phyloP scores from a whole-genome alignment of 2,888 invertebrate genomes.

The Stegophylla sp. region DNA sequence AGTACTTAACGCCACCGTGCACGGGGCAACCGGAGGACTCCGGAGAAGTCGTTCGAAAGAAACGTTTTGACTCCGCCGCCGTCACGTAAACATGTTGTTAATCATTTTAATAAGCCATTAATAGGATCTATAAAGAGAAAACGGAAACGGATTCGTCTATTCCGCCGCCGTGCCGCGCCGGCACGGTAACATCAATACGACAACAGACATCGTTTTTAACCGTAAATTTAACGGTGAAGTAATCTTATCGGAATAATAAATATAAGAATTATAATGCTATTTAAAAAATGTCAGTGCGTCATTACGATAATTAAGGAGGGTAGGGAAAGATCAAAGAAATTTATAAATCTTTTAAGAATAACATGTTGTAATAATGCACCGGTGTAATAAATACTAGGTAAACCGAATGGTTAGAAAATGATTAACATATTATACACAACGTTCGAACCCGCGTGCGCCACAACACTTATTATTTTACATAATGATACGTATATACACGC shows the following conservation, averaged over 20 bases:
- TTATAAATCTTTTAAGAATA: neutral
- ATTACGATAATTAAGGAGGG: neutral
- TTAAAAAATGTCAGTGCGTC: neutral
- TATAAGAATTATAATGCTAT: neutral
- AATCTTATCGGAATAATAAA: neutral
- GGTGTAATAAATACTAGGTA: neutral
- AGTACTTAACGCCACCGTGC: no score
- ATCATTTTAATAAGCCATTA: no score
- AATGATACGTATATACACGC: neutral
- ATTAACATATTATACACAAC: neutral
- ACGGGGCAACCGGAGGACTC: no score
- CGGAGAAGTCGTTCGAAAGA: no score
- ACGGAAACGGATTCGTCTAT: no score
- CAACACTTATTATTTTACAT: neutral
- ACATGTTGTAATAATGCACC: constrained; percentile 5
- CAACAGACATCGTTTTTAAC: neutral
- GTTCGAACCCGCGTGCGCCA: neutral
- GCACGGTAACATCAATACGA: no score
- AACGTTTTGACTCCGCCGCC: no score
- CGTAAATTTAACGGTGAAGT: neutral
- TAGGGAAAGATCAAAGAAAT: constrained; percentile 23
- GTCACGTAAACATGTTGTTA: no score
- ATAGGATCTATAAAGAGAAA: no score
- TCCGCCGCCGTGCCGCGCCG: no score
- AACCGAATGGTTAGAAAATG: neutral